Conservation (phyloP, 2,888 invertebrate species). For the Griposia aprilina region DNA sequence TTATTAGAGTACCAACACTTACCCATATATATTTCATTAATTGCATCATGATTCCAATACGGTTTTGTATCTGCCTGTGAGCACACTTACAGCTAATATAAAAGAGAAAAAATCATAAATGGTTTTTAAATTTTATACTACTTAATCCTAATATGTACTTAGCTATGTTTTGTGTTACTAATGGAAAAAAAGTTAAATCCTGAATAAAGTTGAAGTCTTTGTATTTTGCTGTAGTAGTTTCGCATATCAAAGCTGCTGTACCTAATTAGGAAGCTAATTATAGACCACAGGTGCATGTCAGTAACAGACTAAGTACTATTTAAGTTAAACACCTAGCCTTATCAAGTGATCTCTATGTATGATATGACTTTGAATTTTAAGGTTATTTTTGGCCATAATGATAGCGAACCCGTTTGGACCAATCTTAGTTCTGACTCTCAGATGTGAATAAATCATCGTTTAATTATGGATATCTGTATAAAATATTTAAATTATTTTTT, state of each 20-base stretch:
- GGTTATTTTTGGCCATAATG: background rate
- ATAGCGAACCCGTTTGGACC: background rate
- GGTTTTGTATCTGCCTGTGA: background rate
- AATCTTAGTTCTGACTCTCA: too few relatives aligned
- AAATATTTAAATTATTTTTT: background rate
- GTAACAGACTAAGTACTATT: background rate
- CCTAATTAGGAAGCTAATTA: background rate
- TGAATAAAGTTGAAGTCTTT: background rate
- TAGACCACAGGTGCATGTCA: background rate
- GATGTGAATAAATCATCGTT: background rate
- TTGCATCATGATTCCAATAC: background rate
- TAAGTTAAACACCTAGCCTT: background rate
- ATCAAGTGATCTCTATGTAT: background rate
- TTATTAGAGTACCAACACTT: background rate
- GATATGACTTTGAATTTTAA: background rate
- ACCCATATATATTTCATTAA: background rate
- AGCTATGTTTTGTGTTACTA: too few relatives aligned
- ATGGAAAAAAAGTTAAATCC: background rate
- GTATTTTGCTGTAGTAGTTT: background rate
- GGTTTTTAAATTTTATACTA: background rate
- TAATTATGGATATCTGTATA: background rate
- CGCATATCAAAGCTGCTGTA: background rate
- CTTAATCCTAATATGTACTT: too few relatives aligned
- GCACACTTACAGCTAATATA: background rate
- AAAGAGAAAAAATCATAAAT: background rate